Conservation (phyloP, 2,888 invertebrate genomes). For the Pseudanteris insignis region DNA sequence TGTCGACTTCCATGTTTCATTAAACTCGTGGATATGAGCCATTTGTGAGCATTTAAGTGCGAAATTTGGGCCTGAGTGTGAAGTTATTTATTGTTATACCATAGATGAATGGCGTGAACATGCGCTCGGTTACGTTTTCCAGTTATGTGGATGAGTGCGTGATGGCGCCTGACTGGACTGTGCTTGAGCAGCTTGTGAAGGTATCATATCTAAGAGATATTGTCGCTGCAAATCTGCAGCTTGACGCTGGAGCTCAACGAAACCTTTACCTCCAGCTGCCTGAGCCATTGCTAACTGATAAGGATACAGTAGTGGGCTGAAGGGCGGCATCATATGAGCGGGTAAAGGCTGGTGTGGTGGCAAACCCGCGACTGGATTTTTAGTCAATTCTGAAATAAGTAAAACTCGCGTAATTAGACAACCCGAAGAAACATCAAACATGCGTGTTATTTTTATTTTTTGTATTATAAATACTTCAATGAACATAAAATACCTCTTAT, state of each 20-base stretch:
- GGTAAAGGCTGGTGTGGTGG: constrained; percentile 74
- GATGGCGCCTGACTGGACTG: constrained; percentile 66
- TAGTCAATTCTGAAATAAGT: constrained; percentile 57
- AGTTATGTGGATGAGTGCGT: constrained; percentile 68
- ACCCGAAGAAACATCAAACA: too few species aligned
- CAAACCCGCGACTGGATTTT: constrained; percentile 63
- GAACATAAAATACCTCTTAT: constrained; percentile 80
- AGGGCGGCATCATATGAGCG: constrained; percentile 86
- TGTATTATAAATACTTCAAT: neutral
- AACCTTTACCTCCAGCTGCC: constrained; percentile 70
- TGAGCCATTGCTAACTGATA: constrained; percentile 90
- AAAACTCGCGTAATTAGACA: too few species aligned
- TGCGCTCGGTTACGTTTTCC: constrained; percentile 72
- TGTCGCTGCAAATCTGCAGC: constrained; percentile 91
- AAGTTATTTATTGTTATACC: constrained; percentile 15
- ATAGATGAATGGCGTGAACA: constrained; percentile 39
- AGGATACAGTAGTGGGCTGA: constrained; percentile 86
- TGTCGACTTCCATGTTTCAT: constrained; percentile 43
- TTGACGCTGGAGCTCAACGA: constrained; percentile 82
- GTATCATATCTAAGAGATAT: constrained; percentile 96
- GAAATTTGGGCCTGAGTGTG: constrained; percentile 7
- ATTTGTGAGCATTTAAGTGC: constrained; percentile 41
- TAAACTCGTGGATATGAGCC: constrained; percentile 32
- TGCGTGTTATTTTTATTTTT: too few species aligned
- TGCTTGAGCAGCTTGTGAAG: constrained; percentile 69